Percentiles rank a stretch among this genome's conserved stretches.
Evolutionary conservation across 2,888 invertebrate genomes (phyloP).

Genomic region (Lasioglossum malachurum): DNA sequence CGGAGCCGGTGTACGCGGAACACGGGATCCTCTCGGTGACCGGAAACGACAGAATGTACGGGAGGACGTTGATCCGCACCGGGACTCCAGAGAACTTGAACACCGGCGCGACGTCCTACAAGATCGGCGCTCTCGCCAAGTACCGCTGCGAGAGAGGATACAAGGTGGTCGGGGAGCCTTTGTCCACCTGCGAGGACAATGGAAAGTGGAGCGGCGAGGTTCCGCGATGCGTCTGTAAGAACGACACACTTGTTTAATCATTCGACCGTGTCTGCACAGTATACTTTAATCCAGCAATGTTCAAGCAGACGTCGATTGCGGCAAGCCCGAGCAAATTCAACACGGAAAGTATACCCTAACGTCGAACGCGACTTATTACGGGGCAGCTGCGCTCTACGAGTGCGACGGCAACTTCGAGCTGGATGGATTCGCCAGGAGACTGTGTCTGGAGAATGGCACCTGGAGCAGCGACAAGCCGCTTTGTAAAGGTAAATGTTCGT

Average conservation of each 20-base stretch:
- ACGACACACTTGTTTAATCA: neutral
- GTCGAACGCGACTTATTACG: constrained; percentile 95
- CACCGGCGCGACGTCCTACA: constrained; percentile 91
- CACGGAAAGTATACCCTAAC: constrained; percentile 92
- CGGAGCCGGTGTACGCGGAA: constrained; percentile 92
- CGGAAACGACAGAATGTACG: constrained; percentile 96
- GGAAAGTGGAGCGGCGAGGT: constrained; percentile 94
- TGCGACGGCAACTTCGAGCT: constrained; percentile 93
- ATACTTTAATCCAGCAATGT: neutral
- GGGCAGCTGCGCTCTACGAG: constrained; percentile 93
- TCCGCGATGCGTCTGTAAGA: constrained; percentile 94
- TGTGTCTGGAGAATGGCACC: constrained; percentile 95
- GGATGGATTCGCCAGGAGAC: constrained; percentile 92
- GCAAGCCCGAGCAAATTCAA: constrained; percentile 89
- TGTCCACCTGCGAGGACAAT: constrained; percentile 94
- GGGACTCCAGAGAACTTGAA: constrained; percentile 89
- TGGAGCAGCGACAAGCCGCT: constrained; percentile 94
- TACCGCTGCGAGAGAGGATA: constrained; percentile 96
- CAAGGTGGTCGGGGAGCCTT: constrained; percentile 93
- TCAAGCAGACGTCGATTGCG: constrained; percentile 93
- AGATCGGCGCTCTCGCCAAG: constrained; percentile 94
- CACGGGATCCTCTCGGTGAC: constrained; percentile 95
- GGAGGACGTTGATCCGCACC: constrained; percentile 91
- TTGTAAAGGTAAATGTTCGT: constrained; percentile 89
- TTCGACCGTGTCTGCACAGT: neutral